Percentiles rank a stretch among this genome's conserved stretches.
phyloP scores from a whole-genome alignment of 2,888 invertebrate species.

The Creontiades dilutus region DNA sequence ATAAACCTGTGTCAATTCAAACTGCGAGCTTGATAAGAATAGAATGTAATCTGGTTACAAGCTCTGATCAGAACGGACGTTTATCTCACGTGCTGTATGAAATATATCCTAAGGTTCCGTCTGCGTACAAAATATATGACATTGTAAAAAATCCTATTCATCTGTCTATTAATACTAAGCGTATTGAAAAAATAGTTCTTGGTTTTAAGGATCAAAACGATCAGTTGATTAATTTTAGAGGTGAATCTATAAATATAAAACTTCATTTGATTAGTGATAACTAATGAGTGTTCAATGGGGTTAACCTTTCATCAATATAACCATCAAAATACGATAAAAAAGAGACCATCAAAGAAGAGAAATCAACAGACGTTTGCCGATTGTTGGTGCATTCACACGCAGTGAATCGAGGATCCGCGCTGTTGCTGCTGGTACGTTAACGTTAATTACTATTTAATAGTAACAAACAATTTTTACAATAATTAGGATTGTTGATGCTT shows the following conservation, averaged over 20 bases:
- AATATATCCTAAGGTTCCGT: not conserved
- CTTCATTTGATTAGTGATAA: not conserved
- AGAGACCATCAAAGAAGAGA: not conserved
- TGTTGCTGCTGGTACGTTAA: not conserved
- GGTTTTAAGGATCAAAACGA: constrained; percentile 14
- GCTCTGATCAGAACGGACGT: not conserved
- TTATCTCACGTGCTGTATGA: not conserved
- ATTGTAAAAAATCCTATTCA: not conserved
- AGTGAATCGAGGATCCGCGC: no score
- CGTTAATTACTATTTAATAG: no score
- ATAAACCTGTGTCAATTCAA: constrained; percentile 18
- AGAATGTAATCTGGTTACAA: not conserved
- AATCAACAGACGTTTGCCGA: not conserved
- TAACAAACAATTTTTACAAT: not conserved
- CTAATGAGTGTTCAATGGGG: not conserved
- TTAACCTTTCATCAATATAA: not conserved
- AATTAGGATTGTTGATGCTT: not conserved
- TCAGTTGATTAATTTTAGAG: not conserved
- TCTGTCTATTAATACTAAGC: constrained; percentile 5
- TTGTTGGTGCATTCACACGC: no score
- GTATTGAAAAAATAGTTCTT: constrained; percentile 16
- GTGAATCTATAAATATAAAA: constrained; percentile 6
- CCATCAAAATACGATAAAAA: not conserved
- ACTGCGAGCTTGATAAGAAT: not conserved
- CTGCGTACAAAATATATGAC: not conserved